Percentiles rank a stretch among this genome's conserved stretches.
These are phyloP conservation scores for Caligus rogercresseyi DNA, from an alignment of 1,140 invertebrate species.

Conservation along the genomic window DNA sequence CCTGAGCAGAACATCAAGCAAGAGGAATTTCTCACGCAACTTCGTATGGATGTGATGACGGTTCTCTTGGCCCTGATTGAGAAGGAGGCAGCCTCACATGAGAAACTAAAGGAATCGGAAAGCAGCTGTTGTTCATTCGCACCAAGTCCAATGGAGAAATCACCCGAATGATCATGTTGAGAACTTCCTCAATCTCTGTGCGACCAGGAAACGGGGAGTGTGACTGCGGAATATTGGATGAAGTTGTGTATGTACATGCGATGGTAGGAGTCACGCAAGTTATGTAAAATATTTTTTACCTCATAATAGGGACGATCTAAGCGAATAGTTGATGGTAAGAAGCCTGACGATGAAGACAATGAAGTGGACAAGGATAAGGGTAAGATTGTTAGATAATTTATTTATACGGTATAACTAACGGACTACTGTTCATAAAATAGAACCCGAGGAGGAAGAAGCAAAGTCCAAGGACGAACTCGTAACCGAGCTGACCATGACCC, in stretches of 20 bases:
- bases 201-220: not conserved
- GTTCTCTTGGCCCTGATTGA: conserved; percentile 9
- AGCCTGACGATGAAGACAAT: not conserved
- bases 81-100: conserved; percentile 3
- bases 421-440: too few species aligned
- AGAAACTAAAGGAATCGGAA: conserved; percentile 12
- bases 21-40: conserved; percentile 7
- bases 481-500: not conserved
- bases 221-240: conserved; percentile 14
- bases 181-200: not conserved
- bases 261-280: not conserved
- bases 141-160: conserved; percentile 14
- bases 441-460: not conserved
- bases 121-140: not conserved
- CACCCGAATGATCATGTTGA: conserved; percentile 14
- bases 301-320: not conserved
- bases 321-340: not conserved
- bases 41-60: conserved; percentile 14
- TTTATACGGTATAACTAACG: too few species aligned
- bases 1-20: conserved; percentile 12
- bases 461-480: not conserved
- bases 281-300: not conserved
- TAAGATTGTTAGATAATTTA: too few species aligned
- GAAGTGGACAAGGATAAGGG: not conserved
- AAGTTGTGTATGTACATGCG: not conserved